These are phyloP conservation scores for Mylabris phalerata DNA, from an alignment of 1,140 invertebrate genomes.

Conservation along the genomic window DNA sequence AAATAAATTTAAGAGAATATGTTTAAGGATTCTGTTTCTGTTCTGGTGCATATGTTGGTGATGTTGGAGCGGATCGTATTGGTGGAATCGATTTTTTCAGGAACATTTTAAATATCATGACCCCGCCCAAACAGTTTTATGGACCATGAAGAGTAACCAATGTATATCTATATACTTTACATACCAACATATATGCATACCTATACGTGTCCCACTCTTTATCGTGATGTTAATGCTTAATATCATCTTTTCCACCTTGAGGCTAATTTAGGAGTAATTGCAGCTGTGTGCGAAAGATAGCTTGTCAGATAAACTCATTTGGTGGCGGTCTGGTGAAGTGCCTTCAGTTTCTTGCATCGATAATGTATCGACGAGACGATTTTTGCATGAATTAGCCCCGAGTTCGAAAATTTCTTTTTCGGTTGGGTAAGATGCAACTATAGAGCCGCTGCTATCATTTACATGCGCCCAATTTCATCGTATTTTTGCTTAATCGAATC, in stretches of 20 bases:
- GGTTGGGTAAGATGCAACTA: background rate
- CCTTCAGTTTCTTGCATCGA: slow-evolving; percentile 14
- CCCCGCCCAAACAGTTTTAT: slow-evolving; percentile 24
- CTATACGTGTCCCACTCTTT: slow-evolving; percentile 12
- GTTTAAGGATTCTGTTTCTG: no score
- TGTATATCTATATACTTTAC: no score
- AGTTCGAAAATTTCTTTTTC: slow-evolving; percentile 5
- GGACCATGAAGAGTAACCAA: slow-evolving; percentile 18
- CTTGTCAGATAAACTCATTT: slow-evolving; percentile 33
- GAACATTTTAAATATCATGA: slow-evolving; percentile 25
- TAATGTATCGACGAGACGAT: slow-evolving; percentile 9
- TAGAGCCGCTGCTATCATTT: slow-evolving; percentile 4
- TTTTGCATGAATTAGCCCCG: slow-evolving; percentile 14
- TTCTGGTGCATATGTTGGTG: slow-evolving; percentile 25
- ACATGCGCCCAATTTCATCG: slow-evolving; percentile 2
- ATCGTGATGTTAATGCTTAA: background rate
- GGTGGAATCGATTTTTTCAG: slow-evolving; percentile 26
- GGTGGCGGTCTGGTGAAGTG: slow-evolving; percentile 20
- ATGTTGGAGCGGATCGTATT: slow-evolving; percentile 27
- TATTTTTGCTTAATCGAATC: background rate
- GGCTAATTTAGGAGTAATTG: slow-evolving; percentile 33
- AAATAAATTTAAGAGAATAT: no score
- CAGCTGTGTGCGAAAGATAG: slow-evolving; percentile 31
- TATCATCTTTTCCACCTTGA: slow-evolving; percentile 21
- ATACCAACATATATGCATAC: background rate